Percentiles rank a stretch among this genome's conserved stretches.
phyloP scores from a whole-genome alignment of 2,113 vertebrate genomes.

The Acinonyx jubatus region DNA sequence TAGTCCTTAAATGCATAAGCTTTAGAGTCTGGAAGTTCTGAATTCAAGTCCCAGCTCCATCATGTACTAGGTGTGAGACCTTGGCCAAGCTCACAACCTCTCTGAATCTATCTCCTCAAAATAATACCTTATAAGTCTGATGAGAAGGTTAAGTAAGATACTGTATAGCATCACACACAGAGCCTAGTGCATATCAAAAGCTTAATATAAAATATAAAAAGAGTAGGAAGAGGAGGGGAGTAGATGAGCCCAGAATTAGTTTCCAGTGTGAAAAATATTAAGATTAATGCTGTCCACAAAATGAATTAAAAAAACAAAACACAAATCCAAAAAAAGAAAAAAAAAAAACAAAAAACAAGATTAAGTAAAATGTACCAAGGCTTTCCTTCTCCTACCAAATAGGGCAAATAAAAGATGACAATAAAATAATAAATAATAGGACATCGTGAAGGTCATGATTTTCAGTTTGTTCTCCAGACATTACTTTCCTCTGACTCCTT shows the following conservation, averaged over 20 bases:
- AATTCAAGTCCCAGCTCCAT: background rate
- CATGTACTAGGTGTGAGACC: background rate
- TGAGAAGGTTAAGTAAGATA: background rate
- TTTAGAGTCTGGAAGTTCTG: background rate
- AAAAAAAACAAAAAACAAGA: background rate
- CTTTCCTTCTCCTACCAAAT: background rate
- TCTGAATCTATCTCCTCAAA: background rate
- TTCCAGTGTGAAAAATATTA: background rate
- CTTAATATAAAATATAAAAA: background rate
- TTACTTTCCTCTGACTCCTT: background rate
- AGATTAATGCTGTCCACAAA: background rate
- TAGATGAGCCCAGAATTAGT: background rate
- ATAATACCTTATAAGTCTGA: background rate
- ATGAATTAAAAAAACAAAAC: background rate
- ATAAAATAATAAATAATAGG: background rate
- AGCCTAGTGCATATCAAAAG: background rate
- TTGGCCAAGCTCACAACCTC: background rate
- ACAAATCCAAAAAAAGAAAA: background rate
- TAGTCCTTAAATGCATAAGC: background rate
- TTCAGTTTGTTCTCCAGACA: background rate
- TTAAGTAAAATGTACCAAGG: background rate
- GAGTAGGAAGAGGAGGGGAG: background rate
- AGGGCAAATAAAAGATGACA: background rate
- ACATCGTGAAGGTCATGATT: background rate
- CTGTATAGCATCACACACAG: background rate